Percentiles rank a stretch among this genome's conserved stretches.
phyloP scores from a whole-genome alignment of 2,113 vertebrate genomes.

The Heteronetta atricapilla region DNA sequence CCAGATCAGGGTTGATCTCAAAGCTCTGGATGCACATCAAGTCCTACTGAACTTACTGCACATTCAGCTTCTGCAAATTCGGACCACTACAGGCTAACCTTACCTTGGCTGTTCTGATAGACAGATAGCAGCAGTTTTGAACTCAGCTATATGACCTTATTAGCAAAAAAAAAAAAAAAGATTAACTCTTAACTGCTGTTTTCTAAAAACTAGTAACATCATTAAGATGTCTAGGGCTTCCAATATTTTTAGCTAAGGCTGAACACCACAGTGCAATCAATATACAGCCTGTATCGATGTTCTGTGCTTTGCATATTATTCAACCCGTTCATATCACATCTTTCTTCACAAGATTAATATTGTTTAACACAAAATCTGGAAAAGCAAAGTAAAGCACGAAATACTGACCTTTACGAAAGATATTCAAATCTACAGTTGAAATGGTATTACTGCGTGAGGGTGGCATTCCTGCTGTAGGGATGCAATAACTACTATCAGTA shows the following conservation, averaged over 20 bases:
- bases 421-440: slow-evolving; percentile 87
- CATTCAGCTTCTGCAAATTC: background rate
- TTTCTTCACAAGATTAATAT: background rate
- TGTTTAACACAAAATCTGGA: too few relatives aligned
- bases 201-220: background rate
- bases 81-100: background rate
- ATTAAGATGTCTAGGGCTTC: background rate
- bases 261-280: background rate
- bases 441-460: slow-evolving; percentile 91
- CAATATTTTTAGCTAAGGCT: background rate
- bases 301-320: background rate
- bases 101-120: background rate
- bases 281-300: fast-evolving
- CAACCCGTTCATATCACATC: background rate
- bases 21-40: background rate
- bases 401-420: slow-evolving; percentile 89
- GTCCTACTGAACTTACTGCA: background rate
- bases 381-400: fast-evolving
- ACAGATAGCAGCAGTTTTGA: background rate
- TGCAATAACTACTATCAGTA: slow-evolving; percentile 88
- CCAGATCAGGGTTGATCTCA: background rate
- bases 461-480: slow-evolving; percentile 82
- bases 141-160: background rate
- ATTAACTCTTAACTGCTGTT: background rate
- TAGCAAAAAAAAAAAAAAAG: background rate